Conservation (phyloP, 2,113 vertebrate genomes). For the Poeciliopsis occidentalis region DNA sequence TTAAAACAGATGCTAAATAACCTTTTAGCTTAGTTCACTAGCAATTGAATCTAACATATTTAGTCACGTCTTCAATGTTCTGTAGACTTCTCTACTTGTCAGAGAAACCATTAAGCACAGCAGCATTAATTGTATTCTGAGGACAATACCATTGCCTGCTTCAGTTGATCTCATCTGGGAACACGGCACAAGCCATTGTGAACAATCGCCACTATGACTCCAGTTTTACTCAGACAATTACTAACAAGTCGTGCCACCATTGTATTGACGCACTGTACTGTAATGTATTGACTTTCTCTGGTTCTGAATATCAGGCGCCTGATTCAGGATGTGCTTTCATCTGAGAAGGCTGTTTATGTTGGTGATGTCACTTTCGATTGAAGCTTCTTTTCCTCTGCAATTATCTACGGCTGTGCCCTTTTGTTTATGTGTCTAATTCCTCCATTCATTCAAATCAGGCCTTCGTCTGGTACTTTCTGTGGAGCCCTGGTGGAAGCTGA, state of each 20-base stretch:
- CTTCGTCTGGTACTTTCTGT: constrained; percentile 44
- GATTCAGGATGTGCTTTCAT: constrained; percentile 47
- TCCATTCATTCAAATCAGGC: constrained; percentile 58
- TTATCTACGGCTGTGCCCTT: constrained; percentile 55
- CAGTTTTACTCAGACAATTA: constrained; percentile 33
- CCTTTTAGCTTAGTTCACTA: background rate
- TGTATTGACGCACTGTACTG: constrained; percentile 27
- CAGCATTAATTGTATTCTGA: constrained; percentile 7
- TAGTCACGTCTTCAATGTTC: constrained; percentile 6
- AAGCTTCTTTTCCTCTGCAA: constrained; percentile 47
- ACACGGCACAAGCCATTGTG: constrained; percentile 24
- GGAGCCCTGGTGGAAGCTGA: constrained; percentile 49
- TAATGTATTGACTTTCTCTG: constrained; percentile 31
- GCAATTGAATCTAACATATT: background rate
- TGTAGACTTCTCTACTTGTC: constrained; percentile 3
- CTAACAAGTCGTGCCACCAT: constrained; percentile 17
- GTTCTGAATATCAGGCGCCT: constrained; percentile 23
- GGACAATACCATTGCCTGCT: constrained; percentile 34
- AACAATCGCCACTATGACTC: constrained; percentile 33
- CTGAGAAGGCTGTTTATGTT: constrained; percentile 50
- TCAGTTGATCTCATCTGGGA: constrained; percentile 31
- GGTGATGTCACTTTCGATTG: constrained; percentile 56
- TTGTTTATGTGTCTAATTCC: constrained; percentile 65
- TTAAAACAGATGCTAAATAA: background rate
- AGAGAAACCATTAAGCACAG: constrained; percentile 16